Conservation (phyloP, 2,797 vertebrate species). For the Gallirallus australis region DNA sequence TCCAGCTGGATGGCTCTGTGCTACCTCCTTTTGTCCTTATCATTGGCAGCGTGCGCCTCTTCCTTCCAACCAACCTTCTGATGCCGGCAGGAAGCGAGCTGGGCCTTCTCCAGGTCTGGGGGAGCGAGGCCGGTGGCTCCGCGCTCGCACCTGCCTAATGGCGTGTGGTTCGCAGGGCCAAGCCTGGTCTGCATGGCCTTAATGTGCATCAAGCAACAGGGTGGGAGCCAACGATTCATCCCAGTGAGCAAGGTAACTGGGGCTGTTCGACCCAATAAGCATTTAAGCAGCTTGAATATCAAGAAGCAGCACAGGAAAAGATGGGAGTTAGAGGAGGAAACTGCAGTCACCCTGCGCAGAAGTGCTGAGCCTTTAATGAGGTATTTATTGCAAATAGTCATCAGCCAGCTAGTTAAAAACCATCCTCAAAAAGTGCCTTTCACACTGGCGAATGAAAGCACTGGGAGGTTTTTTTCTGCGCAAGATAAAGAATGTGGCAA, state of each 20-base stretch:
- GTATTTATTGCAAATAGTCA: conserved; percentile 35
- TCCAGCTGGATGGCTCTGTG: neutral
- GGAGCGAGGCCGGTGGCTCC: neutral
- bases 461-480: neutral
- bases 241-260: neutral
- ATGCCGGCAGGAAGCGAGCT: neutral
- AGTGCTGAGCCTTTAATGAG: conserved; percentile 32
- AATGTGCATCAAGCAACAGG: neutral
- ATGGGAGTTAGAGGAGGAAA: neutral
- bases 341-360: neutral
- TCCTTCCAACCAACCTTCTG: conserved; percentile 9
- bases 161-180: neutral
- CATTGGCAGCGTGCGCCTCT: neutral
- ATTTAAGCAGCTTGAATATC: neutral
- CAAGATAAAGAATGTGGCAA: neutral
- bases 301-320: neutral
- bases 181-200: neutral
- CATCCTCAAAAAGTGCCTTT: conserved; percentile 15
- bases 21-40: neutral
- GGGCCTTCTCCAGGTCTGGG: neutral
- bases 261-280: neutral
- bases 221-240: neutral
- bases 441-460: conserved; percentile 14
- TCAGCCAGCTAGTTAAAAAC: conserved; percentile 32
- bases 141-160: conserved; percentile 36